Conservation (phyloP, 2,797 vertebrate species). For the Sebastes reedi region DNA sequence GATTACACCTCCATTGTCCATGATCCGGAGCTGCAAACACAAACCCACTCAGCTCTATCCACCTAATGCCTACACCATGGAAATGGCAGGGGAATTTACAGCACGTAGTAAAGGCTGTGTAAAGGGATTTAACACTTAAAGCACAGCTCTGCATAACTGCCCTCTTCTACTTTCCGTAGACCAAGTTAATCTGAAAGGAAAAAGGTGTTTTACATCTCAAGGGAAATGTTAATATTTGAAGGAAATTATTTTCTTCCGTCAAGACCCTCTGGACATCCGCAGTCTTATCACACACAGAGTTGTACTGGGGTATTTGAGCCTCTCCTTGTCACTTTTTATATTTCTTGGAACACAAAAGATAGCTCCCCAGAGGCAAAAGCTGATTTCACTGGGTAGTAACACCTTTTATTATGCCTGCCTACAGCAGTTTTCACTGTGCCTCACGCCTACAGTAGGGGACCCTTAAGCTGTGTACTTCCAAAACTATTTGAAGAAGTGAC, state of each 20-base stretch:
- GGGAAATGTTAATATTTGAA: neutral
- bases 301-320: constrained; percentile 9
- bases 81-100: constrained; percentile 43
- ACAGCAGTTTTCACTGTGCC: constrained; percentile 57
- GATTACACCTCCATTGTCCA: constrained; percentile 32
- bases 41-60: constrained; percentile 39
- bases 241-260: neutral
- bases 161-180: neutral
- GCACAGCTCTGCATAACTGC: neutral
- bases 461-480: constrained; percentile 35
- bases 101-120: constrained; percentile 24
- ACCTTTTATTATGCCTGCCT: constrained; percentile 64
- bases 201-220: constrained; percentile 12
- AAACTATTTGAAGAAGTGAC: constrained; percentile 47
- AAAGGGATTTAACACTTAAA: constrained; percentile 31
- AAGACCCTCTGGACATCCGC: constrained; percentile 14
- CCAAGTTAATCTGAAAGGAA: neutral
- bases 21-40: constrained; percentile 36
- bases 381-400: constrained; percentile 60
- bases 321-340: constrained; percentile 26
- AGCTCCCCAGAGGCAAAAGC: constrained; percentile 38
- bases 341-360: constrained; percentile 49
- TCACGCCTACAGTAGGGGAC: constrained; percentile 40
- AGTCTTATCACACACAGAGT: constrained; percentile 18
- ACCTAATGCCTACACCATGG: constrained; percentile 15